Conservation (phyloP, 2,888 invertebrate species). For the Barypeithes pellucidus region DNA sequence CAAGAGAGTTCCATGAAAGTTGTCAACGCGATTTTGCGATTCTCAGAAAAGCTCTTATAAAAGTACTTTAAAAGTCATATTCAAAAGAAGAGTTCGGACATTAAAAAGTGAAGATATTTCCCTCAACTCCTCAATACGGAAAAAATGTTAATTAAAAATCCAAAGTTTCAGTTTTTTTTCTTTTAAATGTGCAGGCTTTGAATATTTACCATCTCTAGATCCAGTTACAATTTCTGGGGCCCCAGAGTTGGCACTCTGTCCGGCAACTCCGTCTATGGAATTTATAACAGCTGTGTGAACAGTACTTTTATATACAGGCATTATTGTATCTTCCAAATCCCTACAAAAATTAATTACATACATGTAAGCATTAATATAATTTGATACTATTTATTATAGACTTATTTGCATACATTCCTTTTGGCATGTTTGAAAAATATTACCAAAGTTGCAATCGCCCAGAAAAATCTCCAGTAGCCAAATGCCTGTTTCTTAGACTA, state of each 20-base stretch:
- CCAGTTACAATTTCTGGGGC: constrained; percentile 97
- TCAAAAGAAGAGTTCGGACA: too few relatives aligned
- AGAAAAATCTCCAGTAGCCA: constrained; percentile 94
- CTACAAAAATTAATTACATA: constrained; percentile 71
- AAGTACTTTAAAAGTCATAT: too few relatives aligned
- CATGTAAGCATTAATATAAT: neutral
- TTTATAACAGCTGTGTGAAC: constrained; percentile 92
- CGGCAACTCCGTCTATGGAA: constrained; percentile 92
- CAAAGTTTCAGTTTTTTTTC: too few relatives aligned
- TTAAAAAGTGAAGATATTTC: too few relatives aligned
- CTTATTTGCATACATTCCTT: too few relatives aligned
- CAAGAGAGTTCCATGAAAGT: neutral
- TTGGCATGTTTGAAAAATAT: neutral
- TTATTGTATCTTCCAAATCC: constrained; percentile 83
- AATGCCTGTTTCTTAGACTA: constrained; percentile 82
- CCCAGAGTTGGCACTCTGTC: constrained; percentile 86
- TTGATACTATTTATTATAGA: too few relatives aligned
- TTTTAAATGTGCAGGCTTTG: too few relatives aligned
- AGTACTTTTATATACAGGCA: constrained; percentile 84
- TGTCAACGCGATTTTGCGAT: too few relatives aligned
- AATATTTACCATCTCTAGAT: constrained; percentile 85
- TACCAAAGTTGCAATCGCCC: constrained; percentile 90
- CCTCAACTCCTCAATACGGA: too few relatives aligned
- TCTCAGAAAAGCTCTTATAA: too few relatives aligned
- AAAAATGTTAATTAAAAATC: too few relatives aligned